Percentiles rank a stretch among this genome's conserved stretches.
Conservation (phyloP, 2,888 invertebrate genomes). For the Agrochola lota region DNA sequence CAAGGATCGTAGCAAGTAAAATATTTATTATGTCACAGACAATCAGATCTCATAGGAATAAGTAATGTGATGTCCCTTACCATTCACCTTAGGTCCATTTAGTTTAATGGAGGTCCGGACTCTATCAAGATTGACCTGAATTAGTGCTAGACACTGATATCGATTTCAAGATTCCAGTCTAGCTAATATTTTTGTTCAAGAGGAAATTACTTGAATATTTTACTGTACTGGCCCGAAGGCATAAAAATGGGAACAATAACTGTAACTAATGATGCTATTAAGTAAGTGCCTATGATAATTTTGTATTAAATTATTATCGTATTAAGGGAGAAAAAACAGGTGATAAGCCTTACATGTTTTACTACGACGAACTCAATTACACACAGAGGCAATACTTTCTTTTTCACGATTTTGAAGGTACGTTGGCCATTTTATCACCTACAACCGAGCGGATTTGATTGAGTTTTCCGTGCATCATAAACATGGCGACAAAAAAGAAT, state of each 20-base stretch:
- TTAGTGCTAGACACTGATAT: constrained; percentile 67
- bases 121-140: constrained; percentile 74
- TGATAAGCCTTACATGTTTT: not conserved
- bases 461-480: constrained; percentile 25
- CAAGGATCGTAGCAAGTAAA: constrained; percentile 4
- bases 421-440: constrained; percentile 11
- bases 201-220: constrained; percentile 32
- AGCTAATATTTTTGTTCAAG: constrained; percentile 52
- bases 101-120: constrained; percentile 72
- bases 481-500: constrained; percentile 42
- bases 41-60: constrained; percentile 68
- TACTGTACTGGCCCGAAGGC: constrained; percentile 8
- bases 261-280: not conserved
- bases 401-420: constrained; percentile 10
- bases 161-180: constrained; percentile 56
- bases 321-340: not conserved
- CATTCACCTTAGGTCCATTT: constrained; percentile 73
- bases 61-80: constrained; percentile 71
- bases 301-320: not conserved
- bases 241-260: not conserved
- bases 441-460: constrained; percentile 23
- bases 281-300: not conserved
- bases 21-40: constrained; percentile 41
- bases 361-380: not conserved
- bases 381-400: not conserved